phyloP scores from a whole-genome alignment of 2,113 vertebrate genomes.

The Furnarius figulus region DNA sequence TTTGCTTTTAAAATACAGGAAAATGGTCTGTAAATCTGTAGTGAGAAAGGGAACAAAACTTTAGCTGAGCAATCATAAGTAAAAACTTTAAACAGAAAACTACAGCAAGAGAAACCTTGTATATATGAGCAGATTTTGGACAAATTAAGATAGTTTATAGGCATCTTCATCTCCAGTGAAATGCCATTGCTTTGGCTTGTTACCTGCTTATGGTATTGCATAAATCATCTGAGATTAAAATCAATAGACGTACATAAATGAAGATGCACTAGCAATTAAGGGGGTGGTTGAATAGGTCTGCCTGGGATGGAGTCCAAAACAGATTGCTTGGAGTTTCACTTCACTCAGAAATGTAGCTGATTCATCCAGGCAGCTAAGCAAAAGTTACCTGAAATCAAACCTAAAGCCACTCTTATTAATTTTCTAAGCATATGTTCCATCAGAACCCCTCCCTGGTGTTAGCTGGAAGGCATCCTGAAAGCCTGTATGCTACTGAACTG shows the following conservation, averaged over 20 bases:
- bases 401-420: neutral
- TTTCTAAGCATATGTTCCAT: neutral
- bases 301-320: constrained; percentile 41
- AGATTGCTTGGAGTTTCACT: neutral
- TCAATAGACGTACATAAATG: constrained; percentile 55
- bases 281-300: constrained; percentile 9
- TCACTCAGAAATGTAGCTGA: constrained; percentile 36
- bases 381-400: constrained; percentile 7
- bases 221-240: constrained; percentile 58
- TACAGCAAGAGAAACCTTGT: neutral
- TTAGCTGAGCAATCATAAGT: neutral
- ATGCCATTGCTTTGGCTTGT: constrained; percentile 21
- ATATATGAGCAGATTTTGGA: neutral
- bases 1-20: neutral
- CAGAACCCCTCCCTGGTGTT: neutral
- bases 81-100: neutral
- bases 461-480: neutral
- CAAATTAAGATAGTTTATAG: constrained; percentile 13
- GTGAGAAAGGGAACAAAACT: neutral
- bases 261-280: constrained; percentile 56
- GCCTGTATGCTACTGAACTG: neutral
- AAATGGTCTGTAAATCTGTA: neutral
- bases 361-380: neutral
- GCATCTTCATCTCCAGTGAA: neutral
- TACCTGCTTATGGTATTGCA: neutral